Conservation (phyloP, 2,797 vertebrate genomes). For the Bovichtus variegatus region DNA sequence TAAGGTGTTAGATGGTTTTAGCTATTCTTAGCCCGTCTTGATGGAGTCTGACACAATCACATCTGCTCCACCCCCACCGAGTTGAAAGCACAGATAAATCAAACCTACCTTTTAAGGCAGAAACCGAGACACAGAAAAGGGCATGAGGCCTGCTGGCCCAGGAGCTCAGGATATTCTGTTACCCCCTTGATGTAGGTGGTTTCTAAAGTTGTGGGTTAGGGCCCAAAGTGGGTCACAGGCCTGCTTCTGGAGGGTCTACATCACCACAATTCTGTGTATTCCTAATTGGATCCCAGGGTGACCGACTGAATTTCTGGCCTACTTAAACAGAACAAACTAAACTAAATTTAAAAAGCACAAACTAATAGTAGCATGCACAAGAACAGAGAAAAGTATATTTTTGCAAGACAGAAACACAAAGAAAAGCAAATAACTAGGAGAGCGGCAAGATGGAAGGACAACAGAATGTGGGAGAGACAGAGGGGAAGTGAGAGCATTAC, state of each 20-base stretch:
- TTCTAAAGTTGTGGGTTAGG: slow-evolving; percentile 34
- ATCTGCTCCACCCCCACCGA: slow-evolving; percentile 59
- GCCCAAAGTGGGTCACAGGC: slow-evolving; percentile 29
- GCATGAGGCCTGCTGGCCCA: slow-evolving; percentile 10
- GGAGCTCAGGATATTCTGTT: slow-evolving; percentile 24
- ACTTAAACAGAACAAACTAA: slow-evolving; percentile 30
- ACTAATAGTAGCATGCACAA: not conserved
- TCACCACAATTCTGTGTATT: slow-evolving; percentile 15
- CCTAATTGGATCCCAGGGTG: slow-evolving; percentile 40
- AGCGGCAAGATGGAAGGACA: slow-evolving; percentile 13
- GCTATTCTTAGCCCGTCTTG: slow-evolving; percentile 71
- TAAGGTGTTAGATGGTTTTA: slow-evolving; percentile 52
- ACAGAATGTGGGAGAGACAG: slow-evolving; percentile 11
- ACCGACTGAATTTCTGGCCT: slow-evolving; percentile 26
- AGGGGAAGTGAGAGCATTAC: slow-evolving; percentile 45
- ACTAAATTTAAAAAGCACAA: not conserved
- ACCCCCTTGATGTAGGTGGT: slow-evolving; percentile 14
- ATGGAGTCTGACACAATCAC: slow-evolving; percentile 65
- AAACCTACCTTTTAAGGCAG: slow-evolving; percentile 76
- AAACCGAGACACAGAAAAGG: slow-evolving; percentile 52
- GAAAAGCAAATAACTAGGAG: slow-evolving; percentile 21
- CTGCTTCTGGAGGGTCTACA: slow-evolving; percentile 30
- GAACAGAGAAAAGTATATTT: slow-evolving; percentile 17
- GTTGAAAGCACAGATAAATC: slow-evolving; percentile 67
- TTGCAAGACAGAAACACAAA: slow-evolving; percentile 16